These are phyloP conservation scores for Brachionus paranguensis DNA, from an alignment of 1,140 invertebrate species.

Conservation along the genomic window DNA sequence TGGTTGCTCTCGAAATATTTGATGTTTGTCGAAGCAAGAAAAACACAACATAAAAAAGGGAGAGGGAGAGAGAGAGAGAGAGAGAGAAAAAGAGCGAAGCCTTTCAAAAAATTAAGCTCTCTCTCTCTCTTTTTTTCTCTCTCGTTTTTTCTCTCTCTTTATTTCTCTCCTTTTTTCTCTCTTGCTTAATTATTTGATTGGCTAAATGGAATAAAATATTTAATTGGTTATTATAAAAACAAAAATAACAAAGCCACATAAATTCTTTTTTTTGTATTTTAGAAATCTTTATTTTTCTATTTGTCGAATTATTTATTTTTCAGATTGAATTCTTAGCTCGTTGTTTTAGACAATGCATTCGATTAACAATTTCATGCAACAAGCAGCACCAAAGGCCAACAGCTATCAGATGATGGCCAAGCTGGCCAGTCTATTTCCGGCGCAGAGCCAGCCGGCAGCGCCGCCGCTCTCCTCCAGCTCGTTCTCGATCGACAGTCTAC, in stretches of 20 bases:
- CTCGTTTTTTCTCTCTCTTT: not conserved
- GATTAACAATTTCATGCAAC: conserved; percentile 7
- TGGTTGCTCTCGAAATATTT: not conserved
- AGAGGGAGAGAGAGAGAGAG: not conserved
- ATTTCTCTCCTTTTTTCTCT: not conserved
- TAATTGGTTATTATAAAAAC: not conserved
- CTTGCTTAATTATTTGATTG: not conserved
- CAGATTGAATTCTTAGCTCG: conserved; percentile 14
- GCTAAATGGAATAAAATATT: not conserved
- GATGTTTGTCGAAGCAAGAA: conserved; percentile 30
- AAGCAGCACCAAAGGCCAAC: not conserved
- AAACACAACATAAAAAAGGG: not conserved
- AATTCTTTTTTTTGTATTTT: not conserved
- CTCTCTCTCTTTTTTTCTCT: not conserved
- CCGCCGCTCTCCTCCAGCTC: not conserved
- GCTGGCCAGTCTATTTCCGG: no score
- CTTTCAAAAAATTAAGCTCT: not conserved
- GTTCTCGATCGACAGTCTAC: not conserved
- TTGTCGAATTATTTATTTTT: conserved; percentile 37
- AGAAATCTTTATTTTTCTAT: conserved; percentile 6
- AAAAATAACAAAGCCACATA: not conserved
- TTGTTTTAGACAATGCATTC: conserved; percentile 30
- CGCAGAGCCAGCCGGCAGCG: not conserved
- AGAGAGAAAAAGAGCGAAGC: not conserved
- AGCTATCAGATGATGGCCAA: no score